A percentile compares a stretch with the other conserved stretches of the same genome.
These are phyloP conservation scores for Leptodactylus fallax DNA, from an alignment of 2,797 vertebrate species.

Conservation along the genomic window DNA sequence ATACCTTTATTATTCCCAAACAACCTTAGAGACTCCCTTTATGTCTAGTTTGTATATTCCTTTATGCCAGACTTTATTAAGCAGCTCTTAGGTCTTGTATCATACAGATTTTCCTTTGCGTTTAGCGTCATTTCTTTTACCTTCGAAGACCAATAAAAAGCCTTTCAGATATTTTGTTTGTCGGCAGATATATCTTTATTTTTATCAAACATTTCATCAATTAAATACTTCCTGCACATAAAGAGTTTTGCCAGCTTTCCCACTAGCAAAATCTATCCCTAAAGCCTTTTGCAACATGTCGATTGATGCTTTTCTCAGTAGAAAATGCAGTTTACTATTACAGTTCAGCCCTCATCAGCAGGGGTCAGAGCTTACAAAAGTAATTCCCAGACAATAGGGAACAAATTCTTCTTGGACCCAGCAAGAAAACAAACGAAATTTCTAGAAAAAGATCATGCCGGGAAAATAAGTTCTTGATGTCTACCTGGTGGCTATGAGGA, in stretches of 20 bases:
- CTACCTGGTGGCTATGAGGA: constrained; percentile 52
- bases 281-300: constrained; percentile 64
- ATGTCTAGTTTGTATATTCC: neutral
- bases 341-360: constrained; percentile 62
- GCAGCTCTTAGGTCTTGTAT: neutral
- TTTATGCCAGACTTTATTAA: neutral
- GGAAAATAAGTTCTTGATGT: constrained; percentile 71
- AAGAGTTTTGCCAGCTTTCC: constrained; percentile 22
- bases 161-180: constrained; percentile 30
- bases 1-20: too few relatives aligned
- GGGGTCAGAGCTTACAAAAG: constrained; percentile 60
- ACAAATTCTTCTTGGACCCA: constrained; percentile 68
- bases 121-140: constrained; percentile 8
- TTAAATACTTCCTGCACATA: constrained; percentile 43
- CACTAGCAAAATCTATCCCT: constrained; percentile 44
- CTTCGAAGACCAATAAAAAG: constrained; percentile 14
- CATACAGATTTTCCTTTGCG: neutral
- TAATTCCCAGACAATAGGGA: constrained; percentile 65
- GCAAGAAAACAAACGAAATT: constrained; percentile 56
- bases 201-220: constrained; percentile 55
- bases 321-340: constrained; percentile 59
- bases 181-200: constrained; percentile 36
- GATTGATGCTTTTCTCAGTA: constrained; percentile 58
- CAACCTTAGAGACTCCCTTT: neutral
- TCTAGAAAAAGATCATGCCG: constrained; percentile 68